Evolutionary conservation across 2,797 vertebrate species (phyloP).

Genomic region (Otolemur crassicaudatus): DNA sequence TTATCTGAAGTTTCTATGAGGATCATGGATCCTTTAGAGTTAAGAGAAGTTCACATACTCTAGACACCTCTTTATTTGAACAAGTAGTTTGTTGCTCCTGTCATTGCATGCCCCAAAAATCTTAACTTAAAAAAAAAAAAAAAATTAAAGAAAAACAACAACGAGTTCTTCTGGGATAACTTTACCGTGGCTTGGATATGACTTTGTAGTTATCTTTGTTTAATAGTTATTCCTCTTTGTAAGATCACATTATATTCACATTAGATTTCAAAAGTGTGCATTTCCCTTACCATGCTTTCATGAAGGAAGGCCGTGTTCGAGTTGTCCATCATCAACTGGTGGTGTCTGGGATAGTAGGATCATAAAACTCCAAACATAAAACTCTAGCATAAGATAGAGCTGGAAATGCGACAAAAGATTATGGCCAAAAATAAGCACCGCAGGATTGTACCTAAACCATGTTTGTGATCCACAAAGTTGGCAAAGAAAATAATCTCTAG

Average conservation of each 20-base stretch:
- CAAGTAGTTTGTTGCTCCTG: background rate
- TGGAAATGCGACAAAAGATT: background rate
- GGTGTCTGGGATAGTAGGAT: background rate
- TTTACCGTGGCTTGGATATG: background rate
- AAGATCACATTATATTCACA: background rate
- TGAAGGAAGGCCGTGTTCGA: background rate
- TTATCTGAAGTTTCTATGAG: background rate
- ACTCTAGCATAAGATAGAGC: background rate
- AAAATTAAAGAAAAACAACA: background rate
- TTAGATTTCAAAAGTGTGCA: background rate
- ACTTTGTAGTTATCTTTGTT: background rate
- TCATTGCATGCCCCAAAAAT: background rate
- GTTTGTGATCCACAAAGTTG: background rate
- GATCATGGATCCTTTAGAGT: background rate
- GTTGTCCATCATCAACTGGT: background rate
- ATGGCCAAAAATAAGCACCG: background rate
- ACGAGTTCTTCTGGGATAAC: background rate
- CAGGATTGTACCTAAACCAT: background rate
- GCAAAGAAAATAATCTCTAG: background rate
- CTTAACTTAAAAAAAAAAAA: background rate
- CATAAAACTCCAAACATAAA: background rate
- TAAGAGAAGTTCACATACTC: background rate
- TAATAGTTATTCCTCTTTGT: background rate
- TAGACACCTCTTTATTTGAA: background rate
- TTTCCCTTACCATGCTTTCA: background rate